Percentiles rank a stretch among this genome's conserved stretches.
Conservation (phyloP, 2,113 vertebrate species). For the Rhodinocichla rosea region DNA sequence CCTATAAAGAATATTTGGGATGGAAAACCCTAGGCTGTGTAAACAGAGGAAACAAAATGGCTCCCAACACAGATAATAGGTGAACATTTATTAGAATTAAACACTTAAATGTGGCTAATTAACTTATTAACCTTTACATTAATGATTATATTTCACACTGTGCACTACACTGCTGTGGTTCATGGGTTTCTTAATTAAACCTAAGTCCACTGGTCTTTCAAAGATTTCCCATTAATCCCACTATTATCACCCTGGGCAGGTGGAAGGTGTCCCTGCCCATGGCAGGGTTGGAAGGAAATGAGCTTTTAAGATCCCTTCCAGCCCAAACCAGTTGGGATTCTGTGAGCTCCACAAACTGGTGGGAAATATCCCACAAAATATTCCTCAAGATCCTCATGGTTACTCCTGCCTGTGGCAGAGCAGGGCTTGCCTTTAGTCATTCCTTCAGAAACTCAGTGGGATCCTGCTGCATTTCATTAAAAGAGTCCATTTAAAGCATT, state of each 20-base stretch:
- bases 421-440: not conserved
- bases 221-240: conserved; percentile 32
- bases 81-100: conserved; percentile 69
- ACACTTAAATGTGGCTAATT: conserved; percentile 70
- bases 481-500: not conserved
- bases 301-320: not conserved
- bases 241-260: not conserved
- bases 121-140: conserved; percentile 73
- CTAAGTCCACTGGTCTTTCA: conserved; percentile 29
- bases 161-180: conserved; percentile 46
- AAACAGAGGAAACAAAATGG: conserved; percentile 39
- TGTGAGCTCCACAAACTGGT: not conserved
- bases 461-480: not conserved
- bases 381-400: not conserved
- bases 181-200: conserved; percentile 68
- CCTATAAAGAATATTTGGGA: not conserved
- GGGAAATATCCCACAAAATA: not conserved
- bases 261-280: not conserved
- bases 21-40: not conserved
- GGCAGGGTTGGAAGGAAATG: not conserved
- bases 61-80: conserved; percentile 6
- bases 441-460: not conserved
- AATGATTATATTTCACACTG: conserved; percentile 69
- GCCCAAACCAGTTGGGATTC: not conserved
- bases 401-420: not conserved